Evolutionary conservation across 2,888 invertebrate genomes (phyloP).

Genomic region (Sesamia inferens): DNA sequence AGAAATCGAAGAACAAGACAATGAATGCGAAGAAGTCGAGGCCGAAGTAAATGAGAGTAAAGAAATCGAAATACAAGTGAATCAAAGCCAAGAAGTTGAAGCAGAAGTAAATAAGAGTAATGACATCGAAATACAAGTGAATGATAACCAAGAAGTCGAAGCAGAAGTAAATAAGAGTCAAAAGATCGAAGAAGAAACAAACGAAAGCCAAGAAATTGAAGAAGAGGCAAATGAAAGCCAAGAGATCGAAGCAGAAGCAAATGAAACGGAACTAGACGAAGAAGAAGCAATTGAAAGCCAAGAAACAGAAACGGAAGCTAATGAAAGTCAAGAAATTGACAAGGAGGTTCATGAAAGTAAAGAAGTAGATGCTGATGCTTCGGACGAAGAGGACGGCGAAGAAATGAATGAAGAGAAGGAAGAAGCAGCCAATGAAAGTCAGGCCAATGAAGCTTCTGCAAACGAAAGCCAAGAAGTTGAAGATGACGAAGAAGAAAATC

Average conservation of each 20-base stretch:
- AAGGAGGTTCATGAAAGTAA: constrained; percentile 14
- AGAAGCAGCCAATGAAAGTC: constrained; percentile 21
- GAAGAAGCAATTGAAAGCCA: constrained; percentile 7
- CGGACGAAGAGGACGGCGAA: constrained; percentile 3
- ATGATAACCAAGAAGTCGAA: constrained; percentile 32
- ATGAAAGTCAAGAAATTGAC: constrained; percentile 27
- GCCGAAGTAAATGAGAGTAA: constrained; percentile 1
- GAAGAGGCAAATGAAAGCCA: constrained; percentile 23
- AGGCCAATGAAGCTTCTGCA: constrained; percentile 32
- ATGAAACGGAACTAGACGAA: constrained; percentile 16
- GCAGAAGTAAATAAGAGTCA: constrained; percentile 14
- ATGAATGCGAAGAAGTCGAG: no score
- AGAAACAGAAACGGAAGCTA: constrained; percentile 4
- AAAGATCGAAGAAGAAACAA: background rate
- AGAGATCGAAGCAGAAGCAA: constrained; percentile 28
- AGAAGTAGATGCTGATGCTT: background rate
- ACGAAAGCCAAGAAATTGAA: constrained; percentile 17
- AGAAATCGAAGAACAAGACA: background rate
- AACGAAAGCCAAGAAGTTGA: constrained; percentile 36
- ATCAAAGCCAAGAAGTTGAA: constrained; percentile 23
- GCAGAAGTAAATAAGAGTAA: constrained; percentile 30
- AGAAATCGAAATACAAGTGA: constrained; percentile 13
- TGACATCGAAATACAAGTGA: constrained; percentile 21
- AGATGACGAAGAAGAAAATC: constrained; percentile 20
- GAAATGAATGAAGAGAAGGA: constrained; percentile 30